A percentile compares a stretch with the other conserved stretches of the same genome.
Conservation (phyloP, 2,113 vertebrate genomes). For the Apodemus speciosus region DNA sequence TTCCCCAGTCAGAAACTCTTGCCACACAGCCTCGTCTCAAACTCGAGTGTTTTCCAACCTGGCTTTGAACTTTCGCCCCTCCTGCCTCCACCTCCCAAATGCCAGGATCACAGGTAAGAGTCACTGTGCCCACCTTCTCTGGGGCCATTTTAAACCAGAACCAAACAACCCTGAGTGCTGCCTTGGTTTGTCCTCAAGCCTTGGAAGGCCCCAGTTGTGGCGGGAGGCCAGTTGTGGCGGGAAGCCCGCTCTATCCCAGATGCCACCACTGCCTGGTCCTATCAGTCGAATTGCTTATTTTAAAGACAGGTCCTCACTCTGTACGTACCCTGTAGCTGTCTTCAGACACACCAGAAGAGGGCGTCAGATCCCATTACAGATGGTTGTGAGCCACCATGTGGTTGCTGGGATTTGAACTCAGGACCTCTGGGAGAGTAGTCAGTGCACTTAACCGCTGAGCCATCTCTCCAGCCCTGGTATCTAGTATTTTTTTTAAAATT, state of each 20-base stretch:
- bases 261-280: background rate
- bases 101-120: background rate
- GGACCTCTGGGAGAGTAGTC: too few species aligned
- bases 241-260: background rate
- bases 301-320: background rate
- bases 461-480: background rate
- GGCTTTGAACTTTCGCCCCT: background rate
- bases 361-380: too few species aligned
- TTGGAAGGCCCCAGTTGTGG: background rate
- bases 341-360: too few species aligned
- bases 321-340: background rate
- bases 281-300: background rate
- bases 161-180: background rate
- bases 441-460: too few species aligned
- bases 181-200: background rate
- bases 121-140: background rate
- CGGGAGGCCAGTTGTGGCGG: background rate
- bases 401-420: too few species aligned
- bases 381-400: too few species aligned
- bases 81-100: background rate
- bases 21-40: background rate
- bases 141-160: background rate
- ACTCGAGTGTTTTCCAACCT: background rate
- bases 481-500: background rate
- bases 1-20: background rate